Base-by-base conservation (phyloP, 2,113 vertebrate genomes). In the Lagenorhynchus albirostris region DNA sequence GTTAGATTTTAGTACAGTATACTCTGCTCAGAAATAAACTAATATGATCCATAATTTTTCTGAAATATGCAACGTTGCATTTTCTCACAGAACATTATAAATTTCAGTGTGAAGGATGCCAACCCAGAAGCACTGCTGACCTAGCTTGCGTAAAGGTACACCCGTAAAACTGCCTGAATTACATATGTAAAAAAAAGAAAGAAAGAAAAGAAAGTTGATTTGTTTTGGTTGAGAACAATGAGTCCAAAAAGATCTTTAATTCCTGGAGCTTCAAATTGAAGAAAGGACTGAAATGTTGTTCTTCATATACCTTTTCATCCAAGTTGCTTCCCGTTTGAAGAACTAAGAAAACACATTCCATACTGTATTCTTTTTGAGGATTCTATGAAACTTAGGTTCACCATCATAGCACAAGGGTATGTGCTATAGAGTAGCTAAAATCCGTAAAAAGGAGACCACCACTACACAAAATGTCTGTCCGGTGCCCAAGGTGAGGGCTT, bases 401-500 rank as follows among this genome's bases (percentile, higher is more conserved):
- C 3, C 85, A 8, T 26, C 94, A 47, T 11, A 65, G 73, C 85
- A 0, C 0, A 29, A 93, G 6, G 11, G 36, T 3, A 10, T 47
- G 67, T 91, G 99, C 99, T 99, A 99, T 50, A 99, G 99, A 2
- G 99, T 99, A 82, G 99, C 99, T 86, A 99, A 98, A 88, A 99
- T 95, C 97, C 99, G 99, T 91, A 99, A 98, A 97, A 99, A 99
- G 0, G 99, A 99, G 98, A 99, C 99, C 67, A 99, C 91, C 77
- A 99, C 98, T 25, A 99, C 98, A 10, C 99, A 99, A 96, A 99
- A 99, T 0, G 99, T 99, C 99, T 99, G 99, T 62, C 99, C 99
- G 2, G 99, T 99, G 12, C 99, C 99, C 18, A 99, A 98, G 73
- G 99, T 99, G 38, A 99, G 99, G 29, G 99, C 99, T 98, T 99